Conservation (phyloP, 2,113 vertebrate species). For the Glareola pratincola region DNA sequence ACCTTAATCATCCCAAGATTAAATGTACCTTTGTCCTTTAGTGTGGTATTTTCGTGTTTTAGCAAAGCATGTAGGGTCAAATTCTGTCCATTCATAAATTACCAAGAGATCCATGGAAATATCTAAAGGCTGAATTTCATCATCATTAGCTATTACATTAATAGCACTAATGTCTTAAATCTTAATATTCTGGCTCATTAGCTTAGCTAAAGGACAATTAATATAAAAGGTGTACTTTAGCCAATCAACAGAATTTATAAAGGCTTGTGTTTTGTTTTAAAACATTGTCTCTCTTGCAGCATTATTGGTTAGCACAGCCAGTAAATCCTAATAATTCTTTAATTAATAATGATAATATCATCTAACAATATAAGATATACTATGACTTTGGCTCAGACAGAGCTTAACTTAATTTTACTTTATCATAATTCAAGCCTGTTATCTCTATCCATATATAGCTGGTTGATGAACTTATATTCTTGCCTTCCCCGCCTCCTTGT, state of each 20-base stretch:
- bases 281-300: not conserved
- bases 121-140: not conserved
- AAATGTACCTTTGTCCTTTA: not conserved
- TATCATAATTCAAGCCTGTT: not conserved
- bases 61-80: not conserved
- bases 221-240: slow-evolving; percentile 10
- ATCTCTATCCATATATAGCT: not conserved
- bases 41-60: not conserved
- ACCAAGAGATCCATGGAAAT: not conserved
- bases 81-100: slow-evolving; percentile 1
- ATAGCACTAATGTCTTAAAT: slow-evolving; percentile 21
- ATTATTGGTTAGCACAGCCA: not conserved
- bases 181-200: slow-evolving; percentile 54
- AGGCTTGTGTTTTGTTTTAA: slow-evolving; percentile 22
- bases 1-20: not conserved
- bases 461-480: not conserved
- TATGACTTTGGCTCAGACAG: not conserved
- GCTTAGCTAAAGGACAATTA: slow-evolving; percentile 20
- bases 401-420: not conserved
- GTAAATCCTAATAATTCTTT: not conserved
- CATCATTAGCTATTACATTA: slow-evolving; percentile 36
- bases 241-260: slow-evolving; percentile 1
- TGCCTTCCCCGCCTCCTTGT: too few relatives aligned
- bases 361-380: not conserved
- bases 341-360: not conserved